Base-by-base conservation (phyloP, 2,113 vertebrate genomes). In the Gavialis gangeticus region DNA sequence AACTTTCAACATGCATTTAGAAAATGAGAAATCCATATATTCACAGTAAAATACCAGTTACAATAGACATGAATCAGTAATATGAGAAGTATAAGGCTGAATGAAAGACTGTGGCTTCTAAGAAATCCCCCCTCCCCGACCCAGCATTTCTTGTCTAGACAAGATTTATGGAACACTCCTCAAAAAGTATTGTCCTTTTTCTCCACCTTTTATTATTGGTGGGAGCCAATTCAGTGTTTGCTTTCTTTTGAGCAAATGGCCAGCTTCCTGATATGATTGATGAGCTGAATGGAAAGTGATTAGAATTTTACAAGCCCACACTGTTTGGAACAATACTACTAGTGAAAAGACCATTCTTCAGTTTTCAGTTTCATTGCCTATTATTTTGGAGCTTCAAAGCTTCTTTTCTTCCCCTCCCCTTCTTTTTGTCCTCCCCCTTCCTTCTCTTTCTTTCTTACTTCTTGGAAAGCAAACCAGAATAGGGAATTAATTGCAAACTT, bases 251-350 rank as follows among this genome's bases (percentile, higher is more conserved):
- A 85, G 77, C 2, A 1, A 94, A 92, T 63, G 78, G 79, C 11
- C 0, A 3, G 16, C 58, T 97, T 94, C 75, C 81, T 55, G 0
- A 1, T 83, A 59, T 97, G 89, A 97, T 96, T 91, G 93, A 97
- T 97, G 95, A 97, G 75, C 82, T 14, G 64, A 96, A 94, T 89
- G 93, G 91, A 95, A 97, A 96, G 92, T 94, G 89, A 96, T 96
- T 93, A 96, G 94, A 88, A 66, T 85, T 97, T 92, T 95, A 94
- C 88, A 96, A 95, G 85, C 79, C 79, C 81, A 17, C 1, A 55
- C 64, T 82, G 91, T 96, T 97, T 96, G 88, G 78, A 97, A 95
- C 87, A 96, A 91, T 95, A 60, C 67, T 96, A 79, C 63, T 79
- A 92, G 80, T 88, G 78, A 69, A 79, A 19, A 55, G 24, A 19